Percentiles rank a stretch among this genome's conserved stretches.
Conservation (phyloP, 2,888 invertebrate genomes). For the Pterostichus niger region DNA sequence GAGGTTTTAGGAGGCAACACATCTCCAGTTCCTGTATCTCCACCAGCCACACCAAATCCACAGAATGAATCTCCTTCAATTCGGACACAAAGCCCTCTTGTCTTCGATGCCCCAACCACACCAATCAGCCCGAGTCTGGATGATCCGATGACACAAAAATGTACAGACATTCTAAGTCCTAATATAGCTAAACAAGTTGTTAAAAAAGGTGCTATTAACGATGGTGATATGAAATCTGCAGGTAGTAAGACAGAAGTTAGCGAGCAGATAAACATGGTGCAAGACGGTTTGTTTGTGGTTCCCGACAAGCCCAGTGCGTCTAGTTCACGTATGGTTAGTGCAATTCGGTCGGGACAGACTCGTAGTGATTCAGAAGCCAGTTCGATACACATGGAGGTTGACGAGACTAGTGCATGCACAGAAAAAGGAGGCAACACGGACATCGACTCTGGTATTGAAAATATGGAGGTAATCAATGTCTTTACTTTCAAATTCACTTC, state of each 20-base stretch:
- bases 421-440: constrained; percentile 79
- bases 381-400: constrained; percentile 81
- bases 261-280: constrained; percentile 74
- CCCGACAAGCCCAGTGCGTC: constrained; percentile 75
- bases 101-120: constrained; percentile 68
- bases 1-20: constrained; percentile 81
- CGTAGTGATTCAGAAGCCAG: constrained; percentile 77
- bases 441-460: constrained; percentile 87
- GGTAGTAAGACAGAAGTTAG: constrained; percentile 33
- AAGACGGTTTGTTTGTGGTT: constrained; percentile 73
- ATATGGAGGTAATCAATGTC: constrained; percentile 82
- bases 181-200: constrained; percentile 34
- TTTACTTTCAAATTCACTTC: not conserved
- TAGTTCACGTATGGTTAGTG: constrained; percentile 70
- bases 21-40: constrained; percentile 77
- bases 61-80: constrained; percentile 72
- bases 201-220: constrained; percentile 55
- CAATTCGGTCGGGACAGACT: constrained; percentile 66
- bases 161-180: constrained; percentile 64
- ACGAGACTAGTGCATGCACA: constrained; percentile 77
- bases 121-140: constrained; percentile 66
- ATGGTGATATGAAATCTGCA: constrained; percentile 48
- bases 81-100: constrained; percentile 71
- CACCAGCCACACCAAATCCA: constrained; percentile 78
- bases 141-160: constrained; percentile 63